Evolutionary conservation across 2,113 vertebrate species (phyloP).

Genomic region (Tautogolabrus adspersus): DNA sequence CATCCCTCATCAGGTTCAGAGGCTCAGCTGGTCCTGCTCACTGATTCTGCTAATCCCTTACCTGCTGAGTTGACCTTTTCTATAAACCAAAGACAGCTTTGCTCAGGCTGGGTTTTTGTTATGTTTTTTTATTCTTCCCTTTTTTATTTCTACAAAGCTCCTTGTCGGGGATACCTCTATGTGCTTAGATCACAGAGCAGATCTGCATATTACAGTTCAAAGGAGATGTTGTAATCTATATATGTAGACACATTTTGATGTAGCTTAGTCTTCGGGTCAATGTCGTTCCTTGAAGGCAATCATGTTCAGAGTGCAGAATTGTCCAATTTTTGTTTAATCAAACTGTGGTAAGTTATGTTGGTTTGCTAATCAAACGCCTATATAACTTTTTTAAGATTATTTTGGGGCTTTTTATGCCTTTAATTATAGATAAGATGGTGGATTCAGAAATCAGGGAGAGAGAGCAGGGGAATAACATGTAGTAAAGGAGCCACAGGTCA

Average conservation of each 20-base stretch:
- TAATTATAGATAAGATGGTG: not conserved
- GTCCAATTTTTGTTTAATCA: not conserved
- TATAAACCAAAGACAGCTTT: conserved; percentile 65
- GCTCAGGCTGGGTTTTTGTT: conserved; percentile 38
- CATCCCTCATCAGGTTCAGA: conserved; percentile 59
- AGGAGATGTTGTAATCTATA: not conserved
- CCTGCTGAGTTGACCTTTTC: conserved; percentile 77
- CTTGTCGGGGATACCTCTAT: conserved; percentile 22
- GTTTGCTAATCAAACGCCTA: not conserved
- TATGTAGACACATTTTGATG: conserved; percentile 1
- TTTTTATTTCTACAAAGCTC: conserved; percentile 42
- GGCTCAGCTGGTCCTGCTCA: conserved; percentile 63
- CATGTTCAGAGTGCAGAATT: not conserved
- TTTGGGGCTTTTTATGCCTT: not conserved
- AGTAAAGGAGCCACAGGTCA: no score
- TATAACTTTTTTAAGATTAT: not conserved
- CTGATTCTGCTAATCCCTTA: conserved; percentile 68
- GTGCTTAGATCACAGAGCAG: conserved; percentile 10
- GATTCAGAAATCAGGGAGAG: no score
- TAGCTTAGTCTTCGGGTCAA: not conserved
- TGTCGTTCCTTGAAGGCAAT: not conserved
- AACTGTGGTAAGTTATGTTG: not conserved
- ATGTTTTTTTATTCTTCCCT: conserved; percentile 26
- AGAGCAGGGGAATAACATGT: no score
- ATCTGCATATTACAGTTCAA: conserved; percentile 13